Evolutionary conservation across 2,797 vertebrate genomes (phyloP), one percentile per base, ranked within the genome.

Genomic region (Sebastes baramenuke): DNA sequence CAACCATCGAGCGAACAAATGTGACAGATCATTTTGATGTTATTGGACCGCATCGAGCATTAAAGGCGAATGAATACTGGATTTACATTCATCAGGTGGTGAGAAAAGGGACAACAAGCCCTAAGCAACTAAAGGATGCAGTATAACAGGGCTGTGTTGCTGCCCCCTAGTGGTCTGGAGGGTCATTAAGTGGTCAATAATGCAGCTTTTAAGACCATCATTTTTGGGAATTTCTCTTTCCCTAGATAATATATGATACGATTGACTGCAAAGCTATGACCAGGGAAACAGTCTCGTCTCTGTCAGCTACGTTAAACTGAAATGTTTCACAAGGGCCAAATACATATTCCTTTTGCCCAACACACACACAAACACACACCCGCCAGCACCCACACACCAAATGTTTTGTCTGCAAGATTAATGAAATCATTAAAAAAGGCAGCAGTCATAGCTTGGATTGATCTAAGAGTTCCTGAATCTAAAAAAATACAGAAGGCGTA

Each of bases 381-480:
- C 25, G 18, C 46, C 18, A 29, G 18, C 30, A 32, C 27, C 38
- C 67, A 36, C 7, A 18, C 67, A 58, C 56, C 61, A 42, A 61
- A 30, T 30, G 9, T 55, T 72, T 74, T 68, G 25, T 73, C 69
- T 22, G 27, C 29, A 67, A 67, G 49, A 72, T 30, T 77, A 10
- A 65, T 38, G 38, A 81, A 76, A 79, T 81, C 38, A 3, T 76
- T 42, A 14, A 36, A 72, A 85, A 94, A 91, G 91, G 92, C 93
- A 93, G 91, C 88, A 84, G 85, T 78, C 82, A 83, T 67, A 88
- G 86, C 84, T 91, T 67, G 49, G 81, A 86, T 83, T 84, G 54
- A 88, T 88, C 70, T 82, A 79, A 72, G 70, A 64, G 75, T 88
- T 91, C 89, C 89, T 91, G 85, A 92, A 87, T 92, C 74, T 85